Base-by-base conservation (phyloP, 2,113 vertebrate species). In the Toxostoma redivivum region DNA sequence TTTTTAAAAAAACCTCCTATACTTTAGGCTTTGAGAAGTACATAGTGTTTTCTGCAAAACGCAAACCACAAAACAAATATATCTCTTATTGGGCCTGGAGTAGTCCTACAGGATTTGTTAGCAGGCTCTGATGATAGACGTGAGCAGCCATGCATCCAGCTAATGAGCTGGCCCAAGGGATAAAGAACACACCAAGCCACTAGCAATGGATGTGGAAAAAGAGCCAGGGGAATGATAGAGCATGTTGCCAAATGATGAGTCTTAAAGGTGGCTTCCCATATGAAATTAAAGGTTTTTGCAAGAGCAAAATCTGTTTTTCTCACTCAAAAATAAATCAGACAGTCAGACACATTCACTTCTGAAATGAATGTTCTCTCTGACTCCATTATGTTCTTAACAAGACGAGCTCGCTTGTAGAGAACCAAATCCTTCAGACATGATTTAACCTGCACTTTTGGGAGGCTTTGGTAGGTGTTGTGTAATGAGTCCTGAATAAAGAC, bases 331-430 rank as follows among this genome's bases (percentile, higher is more conserved):
- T 35, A 88, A 81, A 83, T 74, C 53, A 88, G 67, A 73, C 31
- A 78, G 91, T 82, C 94, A 97, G 96, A 76, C 79, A 85, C 71
- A 64, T 89, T 95, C 95, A 78, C 71, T 87, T 95, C 93, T 91
- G 95, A 96, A 95, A 97, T 83, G 90, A 97, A 97, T 93, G 92
- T 70, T 96, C 91, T 95, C 83, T 94, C 97, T 19, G 79, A 95
- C 94, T 97, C 95, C 92, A 84, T 96, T 96, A 92, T 85, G 91
- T 90, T 97, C 95, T 96, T 96, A 97, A 96, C 88, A 97, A 96
- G 97, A 96, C 9, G 13, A 97, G 85, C 89, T 96, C 7, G 2
- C 86, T 94, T 96, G 92, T 25, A 95, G 95, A 91, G 93, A 96
- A 92, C 16, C 50, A 71, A 53, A 91, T 81, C 73, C 86, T 84